phyloP scores from a whole-genome alignment of 2,888 invertebrate genomes.

The Macrosiphum euphorbiae region DNA sequence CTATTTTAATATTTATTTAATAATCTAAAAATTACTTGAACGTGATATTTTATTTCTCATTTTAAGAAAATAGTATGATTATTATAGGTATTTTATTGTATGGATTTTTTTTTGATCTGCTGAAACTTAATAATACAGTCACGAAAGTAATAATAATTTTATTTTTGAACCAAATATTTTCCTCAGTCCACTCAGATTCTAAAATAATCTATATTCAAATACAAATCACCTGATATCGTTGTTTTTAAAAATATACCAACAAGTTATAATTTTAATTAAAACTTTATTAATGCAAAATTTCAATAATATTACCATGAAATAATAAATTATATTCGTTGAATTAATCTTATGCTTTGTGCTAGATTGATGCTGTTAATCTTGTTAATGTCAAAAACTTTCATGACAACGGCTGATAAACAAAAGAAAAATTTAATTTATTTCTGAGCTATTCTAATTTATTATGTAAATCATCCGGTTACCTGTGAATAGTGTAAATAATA shows the following conservation, averaged over 20 bases:
- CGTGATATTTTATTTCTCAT: too few species aligned
- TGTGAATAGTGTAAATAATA: neutral
- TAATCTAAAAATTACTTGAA: neutral
- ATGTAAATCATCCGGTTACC: neutral
- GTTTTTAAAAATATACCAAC: neutral
- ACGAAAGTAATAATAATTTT: neutral
- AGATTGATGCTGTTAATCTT: constrained; percentile 13
- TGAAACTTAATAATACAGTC: neutral
- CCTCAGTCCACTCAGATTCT: neutral
- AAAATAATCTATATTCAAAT: neutral
- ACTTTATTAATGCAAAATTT: neutral
- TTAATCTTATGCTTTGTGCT: neutral
- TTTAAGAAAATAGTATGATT: too few species aligned
- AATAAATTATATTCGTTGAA: constrained; percentile 7
- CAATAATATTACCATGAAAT: constrained; percentile 1
- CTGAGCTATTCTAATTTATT: constrained; percentile 5
- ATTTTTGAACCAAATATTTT: neutral
- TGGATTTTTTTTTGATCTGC: neutral
- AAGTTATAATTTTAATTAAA: constrained; percentile 6
- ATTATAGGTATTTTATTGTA: neutral
- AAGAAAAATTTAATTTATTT: neutral
- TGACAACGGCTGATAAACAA: neutral
- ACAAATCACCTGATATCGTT: neutral
- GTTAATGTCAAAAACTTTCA: constrained; percentile 22
- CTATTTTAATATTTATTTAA: neutral